Percentiles rank a stretch among this genome's conserved stretches.
Conservation (phyloP, 2,888 invertebrate genomes). For the Himalopsyche japonica region DNA sequence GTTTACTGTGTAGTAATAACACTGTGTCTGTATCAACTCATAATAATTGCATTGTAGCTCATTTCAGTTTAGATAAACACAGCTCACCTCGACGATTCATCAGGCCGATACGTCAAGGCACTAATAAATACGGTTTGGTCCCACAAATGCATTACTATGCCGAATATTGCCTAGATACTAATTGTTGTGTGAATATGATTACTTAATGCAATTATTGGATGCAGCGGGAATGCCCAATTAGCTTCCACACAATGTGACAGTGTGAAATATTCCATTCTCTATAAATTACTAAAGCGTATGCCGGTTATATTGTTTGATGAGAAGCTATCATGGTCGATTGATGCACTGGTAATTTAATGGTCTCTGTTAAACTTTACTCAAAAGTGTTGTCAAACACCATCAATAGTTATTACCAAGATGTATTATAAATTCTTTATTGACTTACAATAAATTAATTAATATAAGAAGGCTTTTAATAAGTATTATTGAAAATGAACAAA, state of each 20-base stretch:
- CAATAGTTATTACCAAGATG: no score
- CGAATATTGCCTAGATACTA: conserved; percentile 28
- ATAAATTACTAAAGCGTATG: not conserved
- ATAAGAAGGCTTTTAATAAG: no score
- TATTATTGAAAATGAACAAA: no score
- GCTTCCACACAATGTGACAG: not conserved
- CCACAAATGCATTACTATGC: conserved; percentile 37
- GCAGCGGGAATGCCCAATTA: not conserved
- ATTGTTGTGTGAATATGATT: conserved; percentile 36
- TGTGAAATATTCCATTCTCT: not conserved
- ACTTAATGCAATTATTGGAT: conserved; percentile 36
- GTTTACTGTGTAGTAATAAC: not conserved
- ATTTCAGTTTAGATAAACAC: not conserved
- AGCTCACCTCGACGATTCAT: not conserved
- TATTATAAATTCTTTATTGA: no score
- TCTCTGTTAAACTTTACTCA: not conserved
- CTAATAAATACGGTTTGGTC: conserved; percentile 28
- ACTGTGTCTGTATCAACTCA: not conserved
- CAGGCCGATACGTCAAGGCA: not conserved
- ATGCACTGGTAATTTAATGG: not conserved
- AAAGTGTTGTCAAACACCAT: no score
- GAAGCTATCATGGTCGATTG: not conserved
- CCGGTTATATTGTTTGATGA: not conserved
- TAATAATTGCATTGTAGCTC: not conserved
- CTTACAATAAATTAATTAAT: no score